A percentile compares a stretch with the other conserved stretches of the same genome.
Conservation (phyloP, 2,797 vertebrate species). For the Cyclopterus lumpus region DNA sequence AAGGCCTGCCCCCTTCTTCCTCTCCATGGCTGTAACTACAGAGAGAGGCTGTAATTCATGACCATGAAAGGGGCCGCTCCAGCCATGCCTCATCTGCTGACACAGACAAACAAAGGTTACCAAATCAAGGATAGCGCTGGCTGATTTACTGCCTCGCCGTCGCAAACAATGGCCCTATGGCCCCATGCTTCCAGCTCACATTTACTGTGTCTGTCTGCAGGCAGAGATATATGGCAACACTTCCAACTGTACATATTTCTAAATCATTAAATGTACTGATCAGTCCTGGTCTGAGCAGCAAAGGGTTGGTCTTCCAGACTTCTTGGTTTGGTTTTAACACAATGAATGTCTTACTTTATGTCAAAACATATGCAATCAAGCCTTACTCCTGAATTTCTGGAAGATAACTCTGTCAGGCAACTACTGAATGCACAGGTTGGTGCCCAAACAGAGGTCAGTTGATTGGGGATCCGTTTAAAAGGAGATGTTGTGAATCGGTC, state of each 20-base stretch:
- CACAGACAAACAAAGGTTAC: slow-evolving; percentile 83
- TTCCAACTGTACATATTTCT: slow-evolving; percentile 33
- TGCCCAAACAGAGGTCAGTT: slow-evolving; percentile 41
- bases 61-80: slow-evolving; percentile 64
- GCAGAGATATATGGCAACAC: slow-evolving; percentile 40
- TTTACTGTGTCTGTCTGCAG: slow-evolving; percentile 27
- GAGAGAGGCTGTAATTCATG: slow-evolving; percentile 71
- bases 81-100: slow-evolving; percentile 76
- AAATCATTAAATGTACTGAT: slow-evolving; percentile 41
- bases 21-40: slow-evolving; percentile 43
- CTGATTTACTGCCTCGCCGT: slow-evolving; percentile 74
- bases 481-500: slow-evolving; percentile 51
- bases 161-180: slow-evolving; percentile 55
- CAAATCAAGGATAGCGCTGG: slow-evolving; percentile 72
- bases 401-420: slow-evolving; percentile 10
- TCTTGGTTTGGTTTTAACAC: slow-evolving; percentile 7
- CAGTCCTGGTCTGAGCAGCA: slow-evolving; percentile 13
- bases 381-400: slow-evolving; percentile 16
- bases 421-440: slow-evolving; percentile 8
- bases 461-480: slow-evolving; percentile 45
- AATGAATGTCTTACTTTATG: neutral
- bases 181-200: slow-evolving; percentile 52
- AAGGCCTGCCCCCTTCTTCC: slow-evolving; percentile 6
- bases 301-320: neutral
- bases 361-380: neutral